Base-by-base conservation (phyloP, 2,113 vertebrate genomes). In the Siphamia tubifer region DNA sequence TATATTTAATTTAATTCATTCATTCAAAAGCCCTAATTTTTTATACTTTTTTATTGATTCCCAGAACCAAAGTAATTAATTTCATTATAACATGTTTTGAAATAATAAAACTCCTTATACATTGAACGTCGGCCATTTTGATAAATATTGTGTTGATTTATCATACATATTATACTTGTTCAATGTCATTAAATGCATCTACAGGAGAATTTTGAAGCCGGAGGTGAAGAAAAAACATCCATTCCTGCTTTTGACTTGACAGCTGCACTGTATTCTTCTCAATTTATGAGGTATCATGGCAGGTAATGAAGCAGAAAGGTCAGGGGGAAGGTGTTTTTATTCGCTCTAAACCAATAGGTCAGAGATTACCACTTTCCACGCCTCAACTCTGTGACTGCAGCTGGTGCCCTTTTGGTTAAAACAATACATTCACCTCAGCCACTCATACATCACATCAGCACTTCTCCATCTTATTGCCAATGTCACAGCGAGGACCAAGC, bases 301-400 rank as follows among this genome's bases (percentile, higher is more conserved):
- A 19, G 65, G 84, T 87, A 91, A 90, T 89, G 78, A 85, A 87
- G 83, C 61, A 30, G 78, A 87, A 85, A 90, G 86, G 77, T 86
- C 84, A 77, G 77, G 66, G 67, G 34, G 67, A 55, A 79, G 81
- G 75, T 86, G 76, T 74, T 81, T 77, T 82, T 62, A 89, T 89
- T 78, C 36, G 45, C 68, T 55, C 57, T 81, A 84, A 91, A 86
- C 68, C 83, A 79, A 80, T 81, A 86, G 86, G 86, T 87, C 77
- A 79, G 31, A 79, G 31, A 72, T 85, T 87, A 68, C 81, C 83
- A 84, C 79, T 87, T 87, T 85, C 79, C 77, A 87, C 42, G 38
- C 74, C 71, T 74, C 64, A 40, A 76, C 68, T 64, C 79, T 73
- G 82, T 76, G 81, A 79, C 87, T 54, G 79, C 87, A 89, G 70